phyloP scores from a whole-genome alignment of 2,888 invertebrate genomes.

The Aleiodes leptofemur region DNA sequence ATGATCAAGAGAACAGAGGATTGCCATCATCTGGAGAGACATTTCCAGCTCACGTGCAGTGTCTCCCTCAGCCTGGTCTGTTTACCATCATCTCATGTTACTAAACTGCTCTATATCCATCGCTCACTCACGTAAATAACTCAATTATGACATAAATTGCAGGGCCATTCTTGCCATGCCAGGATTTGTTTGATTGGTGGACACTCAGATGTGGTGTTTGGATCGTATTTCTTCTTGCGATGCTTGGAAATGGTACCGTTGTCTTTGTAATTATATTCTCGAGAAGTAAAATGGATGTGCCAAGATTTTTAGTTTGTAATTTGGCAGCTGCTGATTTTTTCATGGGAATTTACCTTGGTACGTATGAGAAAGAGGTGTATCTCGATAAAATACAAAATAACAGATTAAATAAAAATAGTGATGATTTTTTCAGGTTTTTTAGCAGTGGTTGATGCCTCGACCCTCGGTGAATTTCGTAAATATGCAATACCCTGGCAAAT shows the following conservation, averaged over 20 bases:
- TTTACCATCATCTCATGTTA: not conserved
- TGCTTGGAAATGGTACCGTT: slow-evolving; percentile 97
- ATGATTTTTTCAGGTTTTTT: slow-evolving; percentile 82
- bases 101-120: slow-evolving; percentile 18
- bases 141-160: slow-evolving; percentile 54
- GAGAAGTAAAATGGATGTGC: slow-evolving; percentile 96
- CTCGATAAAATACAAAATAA: too few species aligned
- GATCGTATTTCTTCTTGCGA: slow-evolving; percentile 96
- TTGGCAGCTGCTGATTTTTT: slow-evolving; percentile 97
- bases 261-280: slow-evolving; percentile 95
- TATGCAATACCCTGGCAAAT: slow-evolving; percentile 99
- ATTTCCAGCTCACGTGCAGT: slow-evolving; percentile 76
- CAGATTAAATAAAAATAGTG: not conserved
- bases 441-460: slow-evolving; percentile 96
- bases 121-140: not conserved
- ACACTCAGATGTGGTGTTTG: slow-evolving; percentile 96
- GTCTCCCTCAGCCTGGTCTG: slow-evolving; percentile 88
- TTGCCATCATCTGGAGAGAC: slow-evolving; percentile 58
- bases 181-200: slow-evolving; percentile 99
- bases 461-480: slow-evolving; percentile 95
- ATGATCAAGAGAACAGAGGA: slow-evolving; percentile 78
- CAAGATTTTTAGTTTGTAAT: slow-evolving; percentile 96
- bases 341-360: slow-evolving; percentile 95
- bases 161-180: slow-evolving; percentile 96
- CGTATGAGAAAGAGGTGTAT: slow-evolving; percentile 46